A percentile compares a stretch with the other conserved stretches of the same genome.
These are phyloP conservation scores for Drosophila mimetica DNA, from an alignment of 2,888 invertebrate genomes.

Conservation along the genomic window DNA sequence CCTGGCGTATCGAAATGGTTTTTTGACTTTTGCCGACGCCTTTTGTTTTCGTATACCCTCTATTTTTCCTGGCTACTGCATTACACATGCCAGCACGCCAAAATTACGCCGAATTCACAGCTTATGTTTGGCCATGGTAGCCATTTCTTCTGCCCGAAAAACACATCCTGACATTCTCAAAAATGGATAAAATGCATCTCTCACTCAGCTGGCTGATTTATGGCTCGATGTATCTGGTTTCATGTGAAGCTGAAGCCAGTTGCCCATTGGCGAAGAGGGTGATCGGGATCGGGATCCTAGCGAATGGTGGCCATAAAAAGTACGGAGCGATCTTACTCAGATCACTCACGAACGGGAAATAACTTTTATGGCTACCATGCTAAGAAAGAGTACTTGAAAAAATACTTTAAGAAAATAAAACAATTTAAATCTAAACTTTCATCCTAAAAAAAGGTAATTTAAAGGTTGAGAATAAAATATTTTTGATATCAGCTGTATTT, in stretches of 20 bases:
- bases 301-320: conserved; percentile 58
- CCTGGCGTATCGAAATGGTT: conserved; percentile 62
- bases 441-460: too few relatives aligned
- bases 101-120: conserved; percentile 69
- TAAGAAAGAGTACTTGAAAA: not conserved
- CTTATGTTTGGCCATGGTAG: conserved; percentile 53
- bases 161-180: conserved; percentile 62
- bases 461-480: too few relatives aligned
- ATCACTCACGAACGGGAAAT: conserved; percentile 72
- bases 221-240: conserved; percentile 52
- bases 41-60: conserved; percentile 8
- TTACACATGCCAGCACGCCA: conserved; percentile 62
- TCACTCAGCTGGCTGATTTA: conserved; percentile 63
- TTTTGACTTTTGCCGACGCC: conserved; percentile 65
- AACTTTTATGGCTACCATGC: conserved; percentile 65
- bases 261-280: conserved; percentile 22
- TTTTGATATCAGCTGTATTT: too few relatives aligned
- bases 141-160: conserved; percentile 61
- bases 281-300: conserved; percentile 6
- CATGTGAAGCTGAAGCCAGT: conserved; percentile 59
- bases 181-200: conserved; percentile 62
- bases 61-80: conserved; percentile 65
- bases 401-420: too few relatives aligned
- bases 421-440: too few relatives aligned
- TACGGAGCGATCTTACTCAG: conserved; percentile 66